These are phyloP conservation scores for Microctenopoma lineatum DNA, from an alignment of 2,797 vertebrate species.

Conservation along the genomic window DNA sequence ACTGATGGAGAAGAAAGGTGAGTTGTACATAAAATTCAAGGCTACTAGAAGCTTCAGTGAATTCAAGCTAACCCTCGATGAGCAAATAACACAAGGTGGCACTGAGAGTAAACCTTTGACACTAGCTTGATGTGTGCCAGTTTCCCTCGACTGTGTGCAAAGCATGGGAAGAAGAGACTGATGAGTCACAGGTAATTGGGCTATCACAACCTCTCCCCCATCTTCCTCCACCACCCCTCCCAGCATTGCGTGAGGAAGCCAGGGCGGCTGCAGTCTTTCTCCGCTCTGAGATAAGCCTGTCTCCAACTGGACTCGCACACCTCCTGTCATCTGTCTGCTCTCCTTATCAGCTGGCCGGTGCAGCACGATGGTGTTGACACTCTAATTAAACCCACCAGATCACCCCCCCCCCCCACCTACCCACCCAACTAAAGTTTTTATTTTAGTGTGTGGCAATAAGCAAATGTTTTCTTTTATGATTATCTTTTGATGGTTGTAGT, in stretches of 20 bases:
- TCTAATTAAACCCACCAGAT: slow-evolving; percentile 79
- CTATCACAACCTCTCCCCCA: slow-evolving; percentile 59
- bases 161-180: slow-evolving; percentile 55
- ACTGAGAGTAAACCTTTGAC: slow-evolving; percentile 71
- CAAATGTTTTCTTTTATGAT: slow-evolving; percentile 8
- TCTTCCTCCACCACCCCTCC: slow-evolving; percentile 63
- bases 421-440: slow-evolving; percentile 4
- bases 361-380: slow-evolving; percentile 71
- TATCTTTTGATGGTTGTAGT: background rate
- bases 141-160: slow-evolving; percentile 38
- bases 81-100: slow-evolving; percentile 70
- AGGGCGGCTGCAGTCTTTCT: slow-evolving; percentile 79
- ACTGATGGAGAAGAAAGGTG: background rate
- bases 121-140: slow-evolving; percentile 39
- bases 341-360: slow-evolving; percentile 79
- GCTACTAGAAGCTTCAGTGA: background rate
- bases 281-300: slow-evolving; percentile 85
- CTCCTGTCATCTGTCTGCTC: slow-evolving; percentile 86
- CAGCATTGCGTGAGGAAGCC: slow-evolving; percentile 80
- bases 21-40: slow-evolving; percentile 22
- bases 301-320: slow-evolving; percentile 83
- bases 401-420: slow-evolving; percentile 52
- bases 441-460: background rate
- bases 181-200: slow-evolving; percentile 80
- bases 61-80: slow-evolving; percentile 1